Conservation (phyloP, 2,888 invertebrate genomes). For the Himalopsyche tibetana region DNA sequence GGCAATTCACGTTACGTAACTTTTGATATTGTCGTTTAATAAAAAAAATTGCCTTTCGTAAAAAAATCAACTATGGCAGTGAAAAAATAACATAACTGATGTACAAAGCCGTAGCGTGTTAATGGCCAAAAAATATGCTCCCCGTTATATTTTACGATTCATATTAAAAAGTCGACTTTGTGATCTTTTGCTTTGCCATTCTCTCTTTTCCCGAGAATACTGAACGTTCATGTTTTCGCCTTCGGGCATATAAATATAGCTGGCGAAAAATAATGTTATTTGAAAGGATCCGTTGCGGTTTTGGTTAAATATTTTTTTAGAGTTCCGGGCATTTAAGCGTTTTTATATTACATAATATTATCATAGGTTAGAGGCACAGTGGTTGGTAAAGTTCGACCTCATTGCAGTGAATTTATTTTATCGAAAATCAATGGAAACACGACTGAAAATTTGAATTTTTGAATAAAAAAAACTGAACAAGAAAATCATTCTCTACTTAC, state of each 20-base stretch:
- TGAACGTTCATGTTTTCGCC: slow-evolving; percentile 39
- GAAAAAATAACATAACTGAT: too few relatives aligned
- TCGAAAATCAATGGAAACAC: too few relatives aligned
- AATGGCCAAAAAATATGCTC: slow-evolving; percentile 43
- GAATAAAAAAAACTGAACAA: too few relatives aligned
- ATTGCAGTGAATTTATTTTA: too few relatives aligned
- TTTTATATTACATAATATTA: slow-evolving; percentile 27
- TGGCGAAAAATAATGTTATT: slow-evolving; percentile 39
- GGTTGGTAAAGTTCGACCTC: too few relatives aligned
- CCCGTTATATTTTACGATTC: slow-evolving; percentile 42
- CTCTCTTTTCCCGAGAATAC: slow-evolving; percentile 20
- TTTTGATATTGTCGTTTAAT: too few relatives aligned
- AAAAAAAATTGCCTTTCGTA: too few relatives aligned
- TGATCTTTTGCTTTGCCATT: slow-evolving; percentile 37
- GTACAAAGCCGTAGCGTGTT: background rate
- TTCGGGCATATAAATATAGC: slow-evolving; percentile 42
- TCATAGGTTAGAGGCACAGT: background rate
- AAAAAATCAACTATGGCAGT: too few relatives aligned
- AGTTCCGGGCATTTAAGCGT: background rate
- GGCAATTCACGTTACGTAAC: too few relatives aligned
- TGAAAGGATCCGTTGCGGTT: slow-evolving; percentile 32
- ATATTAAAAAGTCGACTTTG: slow-evolving; percentile 42
- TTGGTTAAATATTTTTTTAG: slow-evolving; percentile 39
- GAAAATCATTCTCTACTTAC: too few relatives aligned
- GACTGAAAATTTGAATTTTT: too few relatives aligned